phyloP scores from a whole-genome alignment of 2,888 invertebrate species.

The Acanthococcus lagerstroemiae region DNA sequence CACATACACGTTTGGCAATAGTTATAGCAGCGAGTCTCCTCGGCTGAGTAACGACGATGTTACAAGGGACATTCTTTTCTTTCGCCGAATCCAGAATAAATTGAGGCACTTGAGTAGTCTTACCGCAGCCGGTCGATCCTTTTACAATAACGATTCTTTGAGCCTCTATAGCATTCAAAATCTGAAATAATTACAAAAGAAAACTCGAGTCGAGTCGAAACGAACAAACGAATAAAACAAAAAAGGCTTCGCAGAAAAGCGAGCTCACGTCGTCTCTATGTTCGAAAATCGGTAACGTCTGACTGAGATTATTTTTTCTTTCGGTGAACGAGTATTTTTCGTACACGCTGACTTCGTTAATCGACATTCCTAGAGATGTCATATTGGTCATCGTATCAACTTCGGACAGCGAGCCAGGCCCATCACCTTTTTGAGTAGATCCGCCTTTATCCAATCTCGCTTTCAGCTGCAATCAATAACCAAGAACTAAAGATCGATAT shows the following conservation, averaged over 20 bases:
- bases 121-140: conserved; percentile 92
- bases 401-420: conserved; percentile 1
- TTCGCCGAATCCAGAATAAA: conserved; percentile 75
- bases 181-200: conserved; percentile 43
- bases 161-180: conserved; percentile 55
- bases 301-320: neutral
- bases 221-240: neutral
- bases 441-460: too few species aligned
- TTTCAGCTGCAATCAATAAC: too few species aligned
- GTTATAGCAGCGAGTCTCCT: conserved; percentile 86
- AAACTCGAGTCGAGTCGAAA: neutral
- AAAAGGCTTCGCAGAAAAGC: neutral
- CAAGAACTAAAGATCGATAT: too few species aligned
- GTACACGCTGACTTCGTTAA: neutral
- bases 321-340: neutral
- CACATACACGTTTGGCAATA: conserved; percentile 71
- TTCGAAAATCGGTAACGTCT: neutral
- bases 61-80: conserved; percentile 56
- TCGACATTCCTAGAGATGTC: neutral
- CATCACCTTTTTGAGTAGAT: neutral
- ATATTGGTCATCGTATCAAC: neutral
- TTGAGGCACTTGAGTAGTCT: conserved; percentile 86
- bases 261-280: conserved; percentile 1
- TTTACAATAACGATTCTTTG: conserved; percentile 73
- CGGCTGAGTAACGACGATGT: conserved; percentile 88